These are phyloP conservation scores for Pseudopodoces humilis DNA, from an alignment of 2,113 vertebrate genomes.

Conservation along the genomic window DNA sequence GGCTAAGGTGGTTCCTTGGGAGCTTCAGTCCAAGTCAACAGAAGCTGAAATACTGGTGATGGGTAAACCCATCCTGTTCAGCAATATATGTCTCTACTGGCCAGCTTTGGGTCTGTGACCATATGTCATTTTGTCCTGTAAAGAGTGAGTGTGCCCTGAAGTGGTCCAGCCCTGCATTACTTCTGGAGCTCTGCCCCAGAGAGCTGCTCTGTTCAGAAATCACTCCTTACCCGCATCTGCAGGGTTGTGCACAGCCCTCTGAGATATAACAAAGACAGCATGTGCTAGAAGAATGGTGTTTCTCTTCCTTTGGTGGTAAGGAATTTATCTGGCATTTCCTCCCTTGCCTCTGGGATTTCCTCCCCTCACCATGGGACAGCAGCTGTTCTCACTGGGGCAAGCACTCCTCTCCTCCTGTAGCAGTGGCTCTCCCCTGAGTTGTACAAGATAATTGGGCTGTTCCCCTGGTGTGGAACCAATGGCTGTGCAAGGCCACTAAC, in stretches of 20 bases:
- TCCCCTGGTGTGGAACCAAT: not conserved
- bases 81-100: not conserved
- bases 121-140: not conserved
- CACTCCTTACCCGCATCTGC: not conserved
- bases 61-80: not conserved
- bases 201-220: not conserved
- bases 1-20: not conserved
- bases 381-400: not conserved
- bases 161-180: accelerated
- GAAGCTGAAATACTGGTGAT: not conserved
- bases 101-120: not conserved
- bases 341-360: not conserved
- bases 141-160: not conserved
- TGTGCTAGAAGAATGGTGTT: not conserved
- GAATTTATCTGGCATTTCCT: not conserved
- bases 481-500: not conserved
- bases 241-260: not conserved
- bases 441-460: not conserved
- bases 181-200: not conserved
- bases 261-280: not conserved
- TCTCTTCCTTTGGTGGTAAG: not conserved
- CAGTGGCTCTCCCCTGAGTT: not conserved
- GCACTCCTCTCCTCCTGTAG: not conserved
- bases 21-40: not conserved
- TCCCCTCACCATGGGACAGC: not conserved